Evolutionary conservation across 2,888 invertebrate genomes (phyloP).

Genomic region (Sesia bembeciformis): DNA sequence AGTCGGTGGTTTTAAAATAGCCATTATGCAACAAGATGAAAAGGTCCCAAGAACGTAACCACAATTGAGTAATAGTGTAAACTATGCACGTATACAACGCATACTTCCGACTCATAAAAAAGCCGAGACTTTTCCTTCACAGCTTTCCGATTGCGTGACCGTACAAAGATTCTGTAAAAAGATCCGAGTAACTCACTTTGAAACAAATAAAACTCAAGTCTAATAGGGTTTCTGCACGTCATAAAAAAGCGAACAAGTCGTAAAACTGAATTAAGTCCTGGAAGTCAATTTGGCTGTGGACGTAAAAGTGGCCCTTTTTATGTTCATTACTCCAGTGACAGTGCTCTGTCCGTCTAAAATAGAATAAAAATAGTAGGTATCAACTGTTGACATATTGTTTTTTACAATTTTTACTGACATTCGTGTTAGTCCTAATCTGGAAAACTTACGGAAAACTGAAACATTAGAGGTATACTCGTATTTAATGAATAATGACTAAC

Average conservation of each 20-base stretch:
- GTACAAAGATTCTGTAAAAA: slow-evolving; percentile 5
- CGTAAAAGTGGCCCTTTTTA: neutral
- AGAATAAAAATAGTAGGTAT: no score
- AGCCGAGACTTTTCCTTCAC: slow-evolving; percentile 7
- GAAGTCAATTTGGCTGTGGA: slow-evolving; percentile 15
- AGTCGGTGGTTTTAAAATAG: neutral
- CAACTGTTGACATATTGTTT: no score
- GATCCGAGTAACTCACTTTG: slow-evolving; percentile 8
- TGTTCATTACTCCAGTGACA: no score
- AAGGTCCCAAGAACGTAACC: slow-evolving; percentile 5
- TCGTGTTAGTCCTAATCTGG: no score
- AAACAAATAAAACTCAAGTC: slow-evolving; percentile 15
- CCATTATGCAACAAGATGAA: slow-evolving; percentile 8
- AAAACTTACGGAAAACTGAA: no score
- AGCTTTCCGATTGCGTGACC: slow-evolving; percentile 10
- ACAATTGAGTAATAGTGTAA: slow-evolving; percentile 12
- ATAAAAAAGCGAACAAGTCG: slow-evolving; percentile 20
- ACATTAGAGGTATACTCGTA: no score
- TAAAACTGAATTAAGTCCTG: slow-evolving; percentile 20
- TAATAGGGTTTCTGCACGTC: slow-evolving; percentile 19
- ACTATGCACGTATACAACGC: slow-evolving; percentile 8
- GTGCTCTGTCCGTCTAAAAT: no score
- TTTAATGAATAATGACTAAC: no score
- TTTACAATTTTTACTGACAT: no score
- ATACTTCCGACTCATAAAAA: slow-evolving; percentile 8